phyloP scores from a whole-genome alignment of 2,888 invertebrate genomes.

The Blastobasis adustella region DNA sequence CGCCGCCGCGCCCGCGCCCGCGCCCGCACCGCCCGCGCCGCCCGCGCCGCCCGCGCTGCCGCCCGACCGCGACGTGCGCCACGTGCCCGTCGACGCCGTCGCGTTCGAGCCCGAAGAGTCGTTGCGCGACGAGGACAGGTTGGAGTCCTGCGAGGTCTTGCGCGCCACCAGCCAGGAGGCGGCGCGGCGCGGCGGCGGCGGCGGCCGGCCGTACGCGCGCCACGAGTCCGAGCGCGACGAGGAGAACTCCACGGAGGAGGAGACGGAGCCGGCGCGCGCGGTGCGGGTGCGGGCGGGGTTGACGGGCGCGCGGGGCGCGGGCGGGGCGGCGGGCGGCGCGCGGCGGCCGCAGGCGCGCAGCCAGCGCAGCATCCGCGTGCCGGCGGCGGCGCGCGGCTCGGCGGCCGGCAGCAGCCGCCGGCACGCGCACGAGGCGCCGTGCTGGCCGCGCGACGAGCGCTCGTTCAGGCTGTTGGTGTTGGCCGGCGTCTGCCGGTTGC shows the following conservation, averaged over 20 bases:
- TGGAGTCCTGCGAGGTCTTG: constrained; percentile 94
- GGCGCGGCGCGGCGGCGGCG: constrained; percentile 87
- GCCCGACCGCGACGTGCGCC: constrained; percentile 90
- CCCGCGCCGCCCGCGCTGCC: constrained; percentile 86
- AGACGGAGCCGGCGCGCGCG: constrained; percentile 85
- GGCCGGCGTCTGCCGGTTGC: constrained; percentile 89
- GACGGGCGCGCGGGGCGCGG: constrained; percentile 26
- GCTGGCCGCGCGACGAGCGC: constrained; percentile 83
- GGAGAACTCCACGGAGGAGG: constrained; percentile 92
- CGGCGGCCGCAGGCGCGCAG: constrained; percentile 57
- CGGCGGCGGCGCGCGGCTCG: constrained; percentile 72
- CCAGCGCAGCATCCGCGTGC: constrained; percentile 48
- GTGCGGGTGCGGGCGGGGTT: constrained; percentile 28
- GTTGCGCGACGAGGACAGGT: constrained; percentile 91
- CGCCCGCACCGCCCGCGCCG: constrained; percentile 75
- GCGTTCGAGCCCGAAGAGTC: constrained; percentile 93
- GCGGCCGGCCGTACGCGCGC: constrained; percentile 85
- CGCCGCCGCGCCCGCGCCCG: constrained; percentile 83
- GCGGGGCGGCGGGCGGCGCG: constrained; percentile 35
- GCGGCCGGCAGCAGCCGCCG: constrained; percentile 79
- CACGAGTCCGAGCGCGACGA: constrained; percentile 92
- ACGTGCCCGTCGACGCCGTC: constrained; percentile 92
- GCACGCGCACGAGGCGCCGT: constrained; percentile 78
- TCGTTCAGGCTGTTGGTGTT: constrained; percentile 90
- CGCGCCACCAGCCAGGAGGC: constrained; percentile 93